Conservation (phyloP, 1,140 invertebrate species). For the Sipha flava region DNA sequence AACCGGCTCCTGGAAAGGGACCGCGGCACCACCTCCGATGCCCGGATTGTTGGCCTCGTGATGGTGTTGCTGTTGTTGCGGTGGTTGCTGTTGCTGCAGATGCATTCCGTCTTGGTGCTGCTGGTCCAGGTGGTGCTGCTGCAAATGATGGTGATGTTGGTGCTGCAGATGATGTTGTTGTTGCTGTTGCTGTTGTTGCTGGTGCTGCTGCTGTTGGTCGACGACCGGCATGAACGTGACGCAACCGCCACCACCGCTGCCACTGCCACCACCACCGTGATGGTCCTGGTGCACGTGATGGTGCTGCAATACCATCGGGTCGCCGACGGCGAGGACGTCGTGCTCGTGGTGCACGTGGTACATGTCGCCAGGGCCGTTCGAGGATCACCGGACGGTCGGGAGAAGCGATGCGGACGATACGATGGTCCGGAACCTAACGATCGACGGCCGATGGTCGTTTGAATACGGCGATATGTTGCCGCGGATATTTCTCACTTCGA, state of each 20-base stretch:
- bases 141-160: not conserved
- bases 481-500: no score
- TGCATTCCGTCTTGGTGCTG: no score
- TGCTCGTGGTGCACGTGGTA: constrained; percentile 11
- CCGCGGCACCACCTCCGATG: not conserved
- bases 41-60: not conserved
- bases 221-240: constrained; percentile 3
- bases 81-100: not conserved
- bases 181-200: not conserved
- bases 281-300: not conserved
- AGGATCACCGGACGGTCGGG: not conserved
- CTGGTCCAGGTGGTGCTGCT: not conserved
- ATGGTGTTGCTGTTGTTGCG: not conserved
- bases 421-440: not conserved
- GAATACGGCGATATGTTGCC: no score
- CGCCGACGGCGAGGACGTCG: not conserved
- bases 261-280: no score
- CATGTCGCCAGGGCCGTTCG: not conserved
- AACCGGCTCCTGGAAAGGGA: not conserved
- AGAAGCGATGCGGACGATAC: not conserved
- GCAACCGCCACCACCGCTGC: not conserved
- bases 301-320: constrained; percentile 12
- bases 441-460: not conserved
- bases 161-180: not conserved
- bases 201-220: not conserved